Conservation (phyloP, 2,888 invertebrate genomes). For the Conops quadrifasciatus region DNA sequence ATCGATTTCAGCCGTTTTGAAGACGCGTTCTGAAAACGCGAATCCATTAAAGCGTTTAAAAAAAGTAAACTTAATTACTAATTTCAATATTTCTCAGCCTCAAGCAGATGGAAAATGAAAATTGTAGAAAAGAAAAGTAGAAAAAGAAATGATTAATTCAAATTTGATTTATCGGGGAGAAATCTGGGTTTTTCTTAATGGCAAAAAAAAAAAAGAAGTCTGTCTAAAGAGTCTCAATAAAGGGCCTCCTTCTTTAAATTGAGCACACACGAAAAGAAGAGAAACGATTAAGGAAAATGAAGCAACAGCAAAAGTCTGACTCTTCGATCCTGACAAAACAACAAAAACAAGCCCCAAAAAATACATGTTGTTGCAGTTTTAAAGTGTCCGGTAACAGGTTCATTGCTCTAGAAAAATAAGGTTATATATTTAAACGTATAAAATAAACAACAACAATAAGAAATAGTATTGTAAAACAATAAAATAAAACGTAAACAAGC, state of each 20-base stretch:
- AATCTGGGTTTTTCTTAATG: not conserved
- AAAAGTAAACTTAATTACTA: conserved; percentile 1
- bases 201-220: not conserved
- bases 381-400: not conserved
- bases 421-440: not conserved
- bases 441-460: no score
- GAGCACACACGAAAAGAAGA: not conserved
- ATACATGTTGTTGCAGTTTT: not conserved
- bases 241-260: no score
- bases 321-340: not conserved
- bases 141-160: conserved; percentile 13
- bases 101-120: not conserved
- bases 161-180: conserved; percentile 1
- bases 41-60: not conserved
- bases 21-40: not conserved
- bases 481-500: no score
- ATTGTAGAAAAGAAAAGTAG: not conserved
- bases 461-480: no score
- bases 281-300: not conserved
- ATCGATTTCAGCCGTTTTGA: not conserved
- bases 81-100: not conserved
- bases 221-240: not conserved
- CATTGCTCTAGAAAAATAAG: not conserved
- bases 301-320: not conserved
- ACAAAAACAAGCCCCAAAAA: no score